These are phyloP conservation scores for Coracias cyanogaster DNA, from an alignment of 2,797 vertebrate genomes.

Conservation along the genomic window DNA sequence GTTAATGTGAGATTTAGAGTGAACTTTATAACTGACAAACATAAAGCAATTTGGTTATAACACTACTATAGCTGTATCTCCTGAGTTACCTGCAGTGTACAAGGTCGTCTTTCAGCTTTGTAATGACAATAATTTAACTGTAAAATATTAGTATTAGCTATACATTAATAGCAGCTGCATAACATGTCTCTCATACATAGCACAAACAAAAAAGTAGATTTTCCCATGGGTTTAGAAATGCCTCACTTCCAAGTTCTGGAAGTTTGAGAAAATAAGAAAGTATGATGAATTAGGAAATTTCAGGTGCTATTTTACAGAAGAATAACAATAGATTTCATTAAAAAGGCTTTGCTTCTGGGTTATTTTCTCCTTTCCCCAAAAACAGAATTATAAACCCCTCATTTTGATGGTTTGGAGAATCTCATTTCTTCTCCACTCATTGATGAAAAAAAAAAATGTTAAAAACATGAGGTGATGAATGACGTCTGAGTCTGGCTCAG, in stretches of 20 bases:
- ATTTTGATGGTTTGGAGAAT: not conserved
- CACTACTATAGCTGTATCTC: not conserved
- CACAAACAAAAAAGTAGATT: not conserved
- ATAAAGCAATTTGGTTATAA: not conserved
- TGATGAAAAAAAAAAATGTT: not conserved
- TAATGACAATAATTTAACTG: not conserved
- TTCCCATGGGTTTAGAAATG: not conserved
- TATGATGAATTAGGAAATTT: not conserved
- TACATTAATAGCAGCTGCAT: not conserved
- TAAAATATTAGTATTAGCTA: not conserved
- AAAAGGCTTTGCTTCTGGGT: not conserved
- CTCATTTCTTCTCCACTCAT: not conserved
- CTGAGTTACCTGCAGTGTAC: not conserved
- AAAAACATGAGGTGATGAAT: not conserved
- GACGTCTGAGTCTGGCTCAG: not conserved
- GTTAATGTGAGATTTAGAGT: not conserved
- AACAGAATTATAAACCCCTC: rapidly evolving
- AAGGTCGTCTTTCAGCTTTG: not conserved
- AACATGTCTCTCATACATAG: not conserved
- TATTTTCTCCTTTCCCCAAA: not conserved
- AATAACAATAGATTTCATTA: not conserved
- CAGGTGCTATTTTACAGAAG: not conserved
- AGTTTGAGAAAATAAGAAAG: not conserved
- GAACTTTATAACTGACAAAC: not conserved
- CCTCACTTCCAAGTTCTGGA: not conserved